Conservation (phyloP, 2,113 vertebrate species). For the Meleagris gallopavo region DNA sequence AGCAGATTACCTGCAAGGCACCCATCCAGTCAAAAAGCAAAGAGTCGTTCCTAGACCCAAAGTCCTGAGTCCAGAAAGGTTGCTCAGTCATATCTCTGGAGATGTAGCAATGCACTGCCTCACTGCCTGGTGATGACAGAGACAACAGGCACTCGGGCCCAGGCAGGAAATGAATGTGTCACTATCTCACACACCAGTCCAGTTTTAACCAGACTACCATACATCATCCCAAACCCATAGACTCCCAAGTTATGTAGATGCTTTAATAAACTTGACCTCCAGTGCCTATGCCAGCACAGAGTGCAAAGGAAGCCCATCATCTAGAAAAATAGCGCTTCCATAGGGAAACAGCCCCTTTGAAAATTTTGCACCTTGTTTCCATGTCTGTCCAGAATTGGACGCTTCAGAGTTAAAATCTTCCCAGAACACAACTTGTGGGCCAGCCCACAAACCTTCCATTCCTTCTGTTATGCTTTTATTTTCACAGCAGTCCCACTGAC, state of each 20-base stretch:
- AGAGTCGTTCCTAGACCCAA: not conserved
- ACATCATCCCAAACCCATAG: not conserved
- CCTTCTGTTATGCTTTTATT: not conserved
- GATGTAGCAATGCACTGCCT: not conserved
- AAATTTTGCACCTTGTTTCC: not conserved
- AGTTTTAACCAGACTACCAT: not conserved
- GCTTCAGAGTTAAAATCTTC: not conserved
- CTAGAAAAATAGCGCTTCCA: not conserved
- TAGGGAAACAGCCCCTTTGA: not conserved
- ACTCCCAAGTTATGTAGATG: not conserved
- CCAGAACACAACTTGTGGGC: not conserved
- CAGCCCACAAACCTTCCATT: not conserved
- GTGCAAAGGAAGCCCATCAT: not conserved
- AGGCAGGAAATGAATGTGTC: not conserved
- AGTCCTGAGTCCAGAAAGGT: not conserved
- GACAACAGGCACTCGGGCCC: not conserved
- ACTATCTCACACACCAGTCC: not conserved
- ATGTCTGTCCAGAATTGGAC: accelerated
- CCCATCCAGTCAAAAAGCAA: not conserved
- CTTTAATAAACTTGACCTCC: not conserved
- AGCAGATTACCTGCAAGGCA: not conserved
- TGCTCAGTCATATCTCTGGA: not conserved
- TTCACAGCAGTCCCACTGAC: not conserved
- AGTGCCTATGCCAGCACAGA: not conserved
- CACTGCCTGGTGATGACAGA: not conserved